A percentile compares a stretch with the other conserved stretches of the same genome.
Conservation (phyloP, 64 coral and sea anemone species). For the Montipora foliosa region DNA sequence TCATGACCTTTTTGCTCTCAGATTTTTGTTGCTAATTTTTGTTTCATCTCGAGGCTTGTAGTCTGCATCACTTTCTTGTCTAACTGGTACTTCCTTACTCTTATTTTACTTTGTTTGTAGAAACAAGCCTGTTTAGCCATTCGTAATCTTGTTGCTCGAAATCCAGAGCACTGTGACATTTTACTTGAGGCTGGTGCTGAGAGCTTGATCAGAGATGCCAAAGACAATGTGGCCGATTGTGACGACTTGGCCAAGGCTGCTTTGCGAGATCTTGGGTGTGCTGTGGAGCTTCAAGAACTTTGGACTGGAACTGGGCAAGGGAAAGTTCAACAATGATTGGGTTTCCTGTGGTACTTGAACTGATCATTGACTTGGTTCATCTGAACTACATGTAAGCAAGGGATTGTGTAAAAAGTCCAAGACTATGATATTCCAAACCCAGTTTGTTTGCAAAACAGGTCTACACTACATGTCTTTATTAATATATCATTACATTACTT, state of each 20-base stretch:
- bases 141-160: slow-evolving; percentile 86
- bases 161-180: slow-evolving; percentile 79
- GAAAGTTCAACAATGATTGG: neutral
- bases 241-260: slow-evolving; percentile 89
- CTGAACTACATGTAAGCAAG: too few species aligned
- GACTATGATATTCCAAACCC: too few species aligned
- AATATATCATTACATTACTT: too few species aligned
- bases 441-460: too few species aligned
- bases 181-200: slow-evolving; percentile 85
- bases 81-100: too few species aligned
- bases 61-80: too few species aligned
- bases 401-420: too few species aligned
- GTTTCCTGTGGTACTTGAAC: neutral
- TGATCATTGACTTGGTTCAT: neutral
- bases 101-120: slow-evolving; percentile 1
- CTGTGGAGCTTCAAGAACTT: slow-evolving; percentile 85
- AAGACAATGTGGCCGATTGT: slow-evolving; percentile 73
- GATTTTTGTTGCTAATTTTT: too few species aligned
- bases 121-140: slow-evolving; percentile 89
- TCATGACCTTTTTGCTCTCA: too few species aligned
- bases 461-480: too few species aligned
- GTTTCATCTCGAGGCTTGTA: too few species aligned
- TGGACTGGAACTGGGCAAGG: slow-evolving; percentile 79
- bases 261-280: slow-evolving; percentile 84
- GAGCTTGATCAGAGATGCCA: slow-evolving; percentile 74